A percentile compares a stretch with the other conserved stretches of the same genome.
These are phyloP conservation scores for Julus scanicus DNA, from an alignment of 2,888 invertebrate genomes.

Conservation along the genomic window DNA sequence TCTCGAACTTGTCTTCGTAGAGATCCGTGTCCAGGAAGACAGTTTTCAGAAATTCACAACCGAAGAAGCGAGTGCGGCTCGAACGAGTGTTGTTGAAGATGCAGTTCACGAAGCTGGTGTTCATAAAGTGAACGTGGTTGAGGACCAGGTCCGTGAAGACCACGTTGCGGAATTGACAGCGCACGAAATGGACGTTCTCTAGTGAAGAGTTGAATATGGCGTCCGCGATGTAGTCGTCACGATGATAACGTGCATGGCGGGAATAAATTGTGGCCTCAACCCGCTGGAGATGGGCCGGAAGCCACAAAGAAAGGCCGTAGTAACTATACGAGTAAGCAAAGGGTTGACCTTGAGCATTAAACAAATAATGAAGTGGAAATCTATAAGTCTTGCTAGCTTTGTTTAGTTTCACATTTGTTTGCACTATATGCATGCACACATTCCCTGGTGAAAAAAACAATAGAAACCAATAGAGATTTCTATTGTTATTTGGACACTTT, in stretches of 20 bases:
- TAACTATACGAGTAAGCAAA: slow-evolving; percentile 65
- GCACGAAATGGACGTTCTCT: slow-evolving; percentile 74
- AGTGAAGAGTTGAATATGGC: slow-evolving; percentile 73
- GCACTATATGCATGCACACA: too few relatives aligned
- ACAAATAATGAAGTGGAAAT: too few relatives aligned
- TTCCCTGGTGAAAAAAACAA: too few relatives aligned
- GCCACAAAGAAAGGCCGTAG: slow-evolving; percentile 72
- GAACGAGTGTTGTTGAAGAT: slow-evolving; percentile 79
- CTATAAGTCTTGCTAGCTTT: too few relatives aligned
- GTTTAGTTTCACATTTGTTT: too few relatives aligned
- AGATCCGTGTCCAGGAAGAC: slow-evolving; percentile 80
- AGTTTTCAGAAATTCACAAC: slow-evolving; percentile 71
- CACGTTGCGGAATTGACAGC: slow-evolving; percentile 73
- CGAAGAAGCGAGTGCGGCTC: slow-evolving; percentile 75
- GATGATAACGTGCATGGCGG: slow-evolving; percentile 54
- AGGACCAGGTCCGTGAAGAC: slow-evolving; percentile 76
- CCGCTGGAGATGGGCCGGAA: slow-evolving; percentile 70
- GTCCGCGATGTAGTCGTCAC: slow-evolving; percentile 56
- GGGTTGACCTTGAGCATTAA: neutral
- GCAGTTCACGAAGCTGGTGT: slow-evolving; percentile 77
- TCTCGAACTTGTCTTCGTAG: slow-evolving; percentile 69
- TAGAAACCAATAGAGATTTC: too few relatives aligned
- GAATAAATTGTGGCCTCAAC: slow-evolving; percentile 62
- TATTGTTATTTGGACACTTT: too few relatives aligned
- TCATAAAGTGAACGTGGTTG: slow-evolving; percentile 78